These are phyloP conservation scores for Tinamus major DNA, from an alignment of 2,797 vertebrate genomes.

Conservation along the genomic window DNA sequence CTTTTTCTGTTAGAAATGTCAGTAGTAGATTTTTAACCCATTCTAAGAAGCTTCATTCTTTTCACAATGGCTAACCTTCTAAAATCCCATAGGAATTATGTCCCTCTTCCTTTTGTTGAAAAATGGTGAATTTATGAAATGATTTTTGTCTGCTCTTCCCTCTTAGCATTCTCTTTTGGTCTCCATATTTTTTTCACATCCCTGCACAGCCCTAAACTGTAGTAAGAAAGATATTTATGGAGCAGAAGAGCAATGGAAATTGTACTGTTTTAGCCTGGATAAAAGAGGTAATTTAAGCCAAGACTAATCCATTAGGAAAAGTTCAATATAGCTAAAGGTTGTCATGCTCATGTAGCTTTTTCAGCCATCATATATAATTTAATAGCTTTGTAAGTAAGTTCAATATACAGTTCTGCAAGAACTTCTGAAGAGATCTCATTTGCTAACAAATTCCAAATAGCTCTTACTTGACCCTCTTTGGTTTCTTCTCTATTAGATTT, in stretches of 20 bases:
- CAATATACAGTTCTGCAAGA: background rate
- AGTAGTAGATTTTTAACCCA: conserved; percentile 43
- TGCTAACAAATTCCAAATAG: conserved; percentile 24
- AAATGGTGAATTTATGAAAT: background rate
- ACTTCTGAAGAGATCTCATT: conserved; percentile 36
- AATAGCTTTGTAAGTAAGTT: conserved; percentile 21
- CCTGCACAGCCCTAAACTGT: background rate
- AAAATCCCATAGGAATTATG: background rate
- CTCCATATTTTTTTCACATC: background rate
- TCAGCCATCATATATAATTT: background rate
- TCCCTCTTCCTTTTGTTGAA: background rate
- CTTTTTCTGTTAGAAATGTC: conserved; percentile 16
- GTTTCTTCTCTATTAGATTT: conserved; percentile 38
- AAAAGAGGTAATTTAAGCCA: conserved; percentile 15
- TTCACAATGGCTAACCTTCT: background rate
- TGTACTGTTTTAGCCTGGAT: background rate
- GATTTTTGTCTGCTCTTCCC: background rate
- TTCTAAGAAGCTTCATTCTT: conserved; percentile 11
- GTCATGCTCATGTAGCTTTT: background rate
- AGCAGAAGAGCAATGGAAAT: conserved; percentile 16
- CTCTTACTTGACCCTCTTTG: background rate
- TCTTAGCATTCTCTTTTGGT: background rate
- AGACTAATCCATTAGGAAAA: conserved; percentile 11
- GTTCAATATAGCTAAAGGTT: conserved; percentile 35
- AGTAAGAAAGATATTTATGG: conserved; percentile 19